phyloP scores from a whole-genome alignment of 2,888 invertebrate species.

The Metopia argyrocephala region DNA sequence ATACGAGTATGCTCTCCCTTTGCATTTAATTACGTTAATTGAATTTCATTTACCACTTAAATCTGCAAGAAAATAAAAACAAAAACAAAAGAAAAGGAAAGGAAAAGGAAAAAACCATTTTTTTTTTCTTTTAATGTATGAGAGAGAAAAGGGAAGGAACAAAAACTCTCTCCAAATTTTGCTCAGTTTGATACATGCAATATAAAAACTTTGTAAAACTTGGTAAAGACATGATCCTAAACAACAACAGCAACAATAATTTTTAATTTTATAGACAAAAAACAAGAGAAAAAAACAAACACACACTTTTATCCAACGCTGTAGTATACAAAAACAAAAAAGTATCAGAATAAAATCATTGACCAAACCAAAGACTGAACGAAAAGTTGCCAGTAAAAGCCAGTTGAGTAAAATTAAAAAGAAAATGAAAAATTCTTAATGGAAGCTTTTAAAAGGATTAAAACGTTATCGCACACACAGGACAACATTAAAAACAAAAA shows the following conservation, averaged over 20 bases:
- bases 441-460: slow-evolving; percentile 65
- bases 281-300: neutral
- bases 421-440: slow-evolving; percentile 57
- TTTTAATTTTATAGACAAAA: neutral
- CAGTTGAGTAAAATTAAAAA: slow-evolving; percentile 30
- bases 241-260: slow-evolving; percentile 1
- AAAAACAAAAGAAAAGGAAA: slow-evolving; percentile 11
- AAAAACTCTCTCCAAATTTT: slow-evolving; percentile 37
- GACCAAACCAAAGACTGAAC: slow-evolving; percentile 53
- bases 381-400: slow-evolving; percentile 22
- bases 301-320: neutral
- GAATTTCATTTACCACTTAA: slow-evolving; percentile 64
- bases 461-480: slow-evolving; percentile 60
- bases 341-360: slow-evolving; percentile 47
- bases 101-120: neutral
- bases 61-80: slow-evolving; percentile 14
- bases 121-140: no score
- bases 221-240: slow-evolving; percentile 27
- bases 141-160: no score
- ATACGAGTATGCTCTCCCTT: neutral
- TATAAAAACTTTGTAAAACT: neutral
- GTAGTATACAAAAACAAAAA: neutral
- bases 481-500: slow-evolving; percentile 54
- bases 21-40: slow-evolving; percentile 61
- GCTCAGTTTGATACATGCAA: slow-evolving; percentile 22